Base-by-base conservation (phyloP, 2,888 invertebrate genomes). In the Thera britannica region DNA sequence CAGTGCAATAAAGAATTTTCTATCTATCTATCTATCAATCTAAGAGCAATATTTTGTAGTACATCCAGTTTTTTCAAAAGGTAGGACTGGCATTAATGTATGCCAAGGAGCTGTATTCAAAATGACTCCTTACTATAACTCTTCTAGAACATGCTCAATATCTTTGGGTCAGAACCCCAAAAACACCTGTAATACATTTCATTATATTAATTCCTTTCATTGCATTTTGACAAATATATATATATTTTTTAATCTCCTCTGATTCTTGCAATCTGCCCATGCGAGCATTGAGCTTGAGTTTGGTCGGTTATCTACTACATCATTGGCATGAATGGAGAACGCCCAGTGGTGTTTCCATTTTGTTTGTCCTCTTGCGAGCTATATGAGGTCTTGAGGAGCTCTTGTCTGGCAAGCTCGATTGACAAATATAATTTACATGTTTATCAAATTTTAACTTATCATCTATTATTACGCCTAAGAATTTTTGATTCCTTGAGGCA, bases 151-250 rank as follows among this genome's bases (percentile, higher is more conserved):
- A 48, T 48, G n/a, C 48, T 48, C 2, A 48, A n/a, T 48, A n/a
- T 48, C 48, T 48, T 48, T 48, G 48, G 48, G n/a, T 48, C 48
- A 11, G 48, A 48, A 48, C n/a, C 48, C 48, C n/a, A 48, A 48
- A 48, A 48, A 48, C 48, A 48, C 48, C 48, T 48, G 48, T 48
- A 48, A 48, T 48, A 48, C 48, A 48, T 48, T n/a, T 48, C 12
- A 58, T 48, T 48, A 48, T 11, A 56, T 36, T 56, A n/a, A 56
- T 56, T 36, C 56, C 35, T 56, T 56, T 56, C 56, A 56, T 56
- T 52, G 34, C 52, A 52, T 52, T 52, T 52, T 52, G 8, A 34
- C 52, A 52, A 52, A 52, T 52, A 48, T 48, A 48, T 23, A 23
- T 23, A 23, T 23, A 1, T 23, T 23, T 23, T 23, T 23, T 23